Evolutionary conservation across 2,797 vertebrate species (phyloP).

Genomic region (Phalanger gymnotis): DNA sequence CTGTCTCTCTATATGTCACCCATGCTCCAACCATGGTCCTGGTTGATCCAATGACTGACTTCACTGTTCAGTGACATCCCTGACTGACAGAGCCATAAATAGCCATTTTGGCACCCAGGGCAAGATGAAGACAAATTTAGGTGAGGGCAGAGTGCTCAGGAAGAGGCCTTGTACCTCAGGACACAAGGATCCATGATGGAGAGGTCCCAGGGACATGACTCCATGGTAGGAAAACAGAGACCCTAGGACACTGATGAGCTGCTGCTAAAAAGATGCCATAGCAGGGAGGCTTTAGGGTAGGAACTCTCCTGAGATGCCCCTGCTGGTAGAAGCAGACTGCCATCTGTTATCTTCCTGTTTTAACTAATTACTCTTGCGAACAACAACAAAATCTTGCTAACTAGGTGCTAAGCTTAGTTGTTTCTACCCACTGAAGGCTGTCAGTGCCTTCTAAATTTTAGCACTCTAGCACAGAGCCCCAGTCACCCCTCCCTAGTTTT

Average conservation of each 20-base stretch:
- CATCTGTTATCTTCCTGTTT: not conserved
- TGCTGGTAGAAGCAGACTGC: not conserved
- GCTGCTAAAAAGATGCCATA: not conserved
- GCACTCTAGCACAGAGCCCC: not conserved
- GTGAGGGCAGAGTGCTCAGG: not conserved
- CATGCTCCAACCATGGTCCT: too few relatives aligned
- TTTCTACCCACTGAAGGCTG: not conserved
- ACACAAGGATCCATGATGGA: not conserved
- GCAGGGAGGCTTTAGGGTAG: not conserved
- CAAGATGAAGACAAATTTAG: not conserved
- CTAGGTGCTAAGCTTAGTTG: not conserved
- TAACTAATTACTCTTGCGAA: not conserved
- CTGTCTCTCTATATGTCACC: too few relatives aligned
- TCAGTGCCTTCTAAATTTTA: not conserved
- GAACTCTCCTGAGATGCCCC: not conserved
- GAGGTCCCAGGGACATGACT: not conserved
- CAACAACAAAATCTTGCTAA: slow-evolving; percentile 1
- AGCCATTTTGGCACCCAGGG: not conserved
- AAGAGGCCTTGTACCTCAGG: not conserved
- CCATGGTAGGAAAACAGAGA: not conserved
- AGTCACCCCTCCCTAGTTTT: not conserved
- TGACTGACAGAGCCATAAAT: not conserved
- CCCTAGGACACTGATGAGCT: not conserved
- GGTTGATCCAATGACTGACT: too few relatives aligned
- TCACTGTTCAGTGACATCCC: not conserved